These are phyloP conservation scores for Myotis planiceps DNA, from an alignment of 2,797 vertebrate genomes.

Conservation along the genomic window DNA sequence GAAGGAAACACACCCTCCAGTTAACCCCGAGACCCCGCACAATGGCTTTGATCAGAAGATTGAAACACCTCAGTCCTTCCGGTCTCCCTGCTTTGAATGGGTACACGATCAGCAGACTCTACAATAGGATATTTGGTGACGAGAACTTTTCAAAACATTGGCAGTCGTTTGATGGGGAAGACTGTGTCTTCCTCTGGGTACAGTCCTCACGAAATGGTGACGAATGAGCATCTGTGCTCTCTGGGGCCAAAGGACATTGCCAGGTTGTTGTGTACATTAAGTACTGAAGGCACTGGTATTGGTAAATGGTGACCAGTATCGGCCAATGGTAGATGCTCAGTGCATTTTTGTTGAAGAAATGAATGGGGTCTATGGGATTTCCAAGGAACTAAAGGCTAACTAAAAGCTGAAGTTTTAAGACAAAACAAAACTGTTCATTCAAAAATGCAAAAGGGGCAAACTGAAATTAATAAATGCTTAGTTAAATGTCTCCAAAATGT, in stretches of 20 bases:
- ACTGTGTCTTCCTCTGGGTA: neutral
- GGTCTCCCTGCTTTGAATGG: neutral
- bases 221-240: neutral
- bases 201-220: neutral
- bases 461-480: conserved; percentile 5
- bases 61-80: neutral
- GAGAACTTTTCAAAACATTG: neutral
- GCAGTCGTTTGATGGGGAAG: neutral
- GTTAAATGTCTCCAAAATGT: neutral
- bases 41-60: neutral
- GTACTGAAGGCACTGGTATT: neutral
- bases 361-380: neutral
- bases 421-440: neutral
- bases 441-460: neutral
- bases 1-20: neutral
- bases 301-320: too few species aligned
- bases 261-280: neutral
- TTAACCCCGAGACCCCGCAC: neutral
- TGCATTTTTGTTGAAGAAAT: neutral
- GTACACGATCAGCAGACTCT: neutral
- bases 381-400: neutral
- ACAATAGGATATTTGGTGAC: neutral
- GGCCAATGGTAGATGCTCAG: too few species aligned
- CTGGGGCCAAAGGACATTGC: neutral
- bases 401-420: neutral